phyloP scores from a whole-genome alignment of 2,888 invertebrate genomes.

The Meghimatium bilineatum region DNA sequence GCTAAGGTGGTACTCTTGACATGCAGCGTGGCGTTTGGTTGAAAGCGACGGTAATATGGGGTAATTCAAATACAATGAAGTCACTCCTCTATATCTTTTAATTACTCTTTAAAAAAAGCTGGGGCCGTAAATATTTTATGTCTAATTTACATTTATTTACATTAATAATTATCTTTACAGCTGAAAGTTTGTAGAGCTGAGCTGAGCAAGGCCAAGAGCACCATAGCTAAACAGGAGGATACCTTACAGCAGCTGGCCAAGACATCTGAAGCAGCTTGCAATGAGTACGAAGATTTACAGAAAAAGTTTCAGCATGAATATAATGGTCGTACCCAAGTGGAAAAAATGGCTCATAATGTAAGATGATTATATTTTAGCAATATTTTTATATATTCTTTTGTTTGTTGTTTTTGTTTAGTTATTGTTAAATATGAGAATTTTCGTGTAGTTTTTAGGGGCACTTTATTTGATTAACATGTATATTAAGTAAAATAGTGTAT shows the following conservation, averaged over 20 bases:
- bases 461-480: too few species aligned
- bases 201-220: conserved; percentile 54
- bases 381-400: background rate
- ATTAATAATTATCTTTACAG: conserved; percentile 51
- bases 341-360: conserved; percentile 57
- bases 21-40: too few species aligned
- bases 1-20: too few species aligned
- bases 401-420: too few species aligned
- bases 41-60: too few species aligned
- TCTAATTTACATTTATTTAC: too few species aligned
- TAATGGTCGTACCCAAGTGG: conserved; percentile 54
- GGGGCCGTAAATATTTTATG: too few species aligned
- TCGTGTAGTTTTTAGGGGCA: background rate
- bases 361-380: conserved; percentile 1
- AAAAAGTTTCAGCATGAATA: conserved; percentile 59
- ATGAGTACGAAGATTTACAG: conserved; percentile 60
- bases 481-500: too few species aligned
- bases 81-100: too few species aligned
- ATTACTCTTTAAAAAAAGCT: too few species aligned
- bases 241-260: conserved; percentile 58
- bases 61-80: too few species aligned
- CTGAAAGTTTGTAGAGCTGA: conserved; percentile 55
- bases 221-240: conserved; percentile 57
- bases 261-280: conserved; percentile 61
- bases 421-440: too few species aligned